Evolutionary conservation across 2,888 invertebrate genomes (phyloP), one percentile per base, ranked within the genome.

Genomic region (Epiblema foenella): DNA sequence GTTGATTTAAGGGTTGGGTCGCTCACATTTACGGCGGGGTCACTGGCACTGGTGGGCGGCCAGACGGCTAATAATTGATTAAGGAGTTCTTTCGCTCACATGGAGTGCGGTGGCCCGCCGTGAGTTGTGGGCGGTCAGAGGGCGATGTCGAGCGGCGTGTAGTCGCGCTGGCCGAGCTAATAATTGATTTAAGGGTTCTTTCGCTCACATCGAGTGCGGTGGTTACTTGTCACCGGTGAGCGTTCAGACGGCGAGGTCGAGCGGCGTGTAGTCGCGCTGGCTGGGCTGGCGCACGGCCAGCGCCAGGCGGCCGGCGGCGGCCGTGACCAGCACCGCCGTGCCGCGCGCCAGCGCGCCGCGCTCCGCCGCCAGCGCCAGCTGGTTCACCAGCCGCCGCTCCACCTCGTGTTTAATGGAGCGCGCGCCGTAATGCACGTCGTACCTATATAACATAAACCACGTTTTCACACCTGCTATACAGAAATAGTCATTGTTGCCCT

Each of bases 331-430:
- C 93, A 96, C 94, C 74, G 87, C 90, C 77, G 94, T 94, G 78
- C 95, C 95, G 78, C 94, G 94, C 20, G 88, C 89, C 77, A 95
- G 91, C 37, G 90, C 87, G 42, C 95, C 95, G 78, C 94, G 93
- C 87, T 95, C 95, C 73, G 94, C 86, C 74, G 89, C 91, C 78
- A 88, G 81, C 77, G 89, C 89, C 73, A 91, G 87, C 89, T 86
- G 91, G 83, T 86, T 90, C 62, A 91, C 90, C 33, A 91, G 90
- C 78, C 90, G 95, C 65, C 93, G 86, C 84, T 92, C 91, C 68
- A 98, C 98, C 94, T 98, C 98, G 88, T 98, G 97, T 89, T 98
- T 97, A 79, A 98, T 97, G 33, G 97, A 97, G 70, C 98, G 95
- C 46, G 98, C 98, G 59, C 98, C 98, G 89, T 98, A 98, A 90